These are phyloP conservation scores for Pedionomus torquatus DNA, from an alignment of 2,113 vertebrate genomes.

Conservation along the genomic window DNA sequence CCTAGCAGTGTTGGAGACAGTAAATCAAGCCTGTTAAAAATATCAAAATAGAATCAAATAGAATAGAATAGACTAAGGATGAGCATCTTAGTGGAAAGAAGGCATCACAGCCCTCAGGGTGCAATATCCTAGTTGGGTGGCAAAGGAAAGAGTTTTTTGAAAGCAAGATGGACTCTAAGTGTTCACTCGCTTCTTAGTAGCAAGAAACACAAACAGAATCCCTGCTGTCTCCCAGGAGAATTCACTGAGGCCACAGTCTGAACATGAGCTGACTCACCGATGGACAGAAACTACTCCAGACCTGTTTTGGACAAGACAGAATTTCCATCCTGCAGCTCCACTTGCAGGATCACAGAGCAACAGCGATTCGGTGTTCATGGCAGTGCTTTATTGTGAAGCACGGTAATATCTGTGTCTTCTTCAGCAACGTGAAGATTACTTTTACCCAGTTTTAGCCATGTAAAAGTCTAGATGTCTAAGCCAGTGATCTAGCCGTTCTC, in stretches of 20 bases:
- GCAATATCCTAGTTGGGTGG: not conserved
- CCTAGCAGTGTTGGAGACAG: not conserved
- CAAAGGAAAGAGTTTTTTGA: not conserved
- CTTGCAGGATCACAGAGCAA: not conserved
- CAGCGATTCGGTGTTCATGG: not conserved
- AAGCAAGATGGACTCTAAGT: not conserved
- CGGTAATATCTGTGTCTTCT: not conserved
- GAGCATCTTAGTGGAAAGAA: not conserved
- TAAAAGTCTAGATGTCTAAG: not conserved
- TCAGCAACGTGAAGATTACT: not conserved
- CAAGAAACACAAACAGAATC: not conserved
- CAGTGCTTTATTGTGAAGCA: not conserved
- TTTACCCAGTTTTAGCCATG: not conserved
- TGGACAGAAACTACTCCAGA: not conserved
- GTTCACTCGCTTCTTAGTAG: not conserved
- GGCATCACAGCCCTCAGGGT: fast-evolving
- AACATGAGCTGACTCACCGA: not conserved
- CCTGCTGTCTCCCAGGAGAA: not conserved
- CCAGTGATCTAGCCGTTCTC: not conserved
- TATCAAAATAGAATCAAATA: not conserved
- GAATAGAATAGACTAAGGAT: not conserved
- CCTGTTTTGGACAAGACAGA: not conserved
- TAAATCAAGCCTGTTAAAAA: not conserved
- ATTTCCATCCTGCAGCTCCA: not conserved
- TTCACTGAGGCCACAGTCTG: not conserved